Evolutionary conservation across 2,113 vertebrate species (phyloP).

Genomic region (Clinocottus analis): DNA sequence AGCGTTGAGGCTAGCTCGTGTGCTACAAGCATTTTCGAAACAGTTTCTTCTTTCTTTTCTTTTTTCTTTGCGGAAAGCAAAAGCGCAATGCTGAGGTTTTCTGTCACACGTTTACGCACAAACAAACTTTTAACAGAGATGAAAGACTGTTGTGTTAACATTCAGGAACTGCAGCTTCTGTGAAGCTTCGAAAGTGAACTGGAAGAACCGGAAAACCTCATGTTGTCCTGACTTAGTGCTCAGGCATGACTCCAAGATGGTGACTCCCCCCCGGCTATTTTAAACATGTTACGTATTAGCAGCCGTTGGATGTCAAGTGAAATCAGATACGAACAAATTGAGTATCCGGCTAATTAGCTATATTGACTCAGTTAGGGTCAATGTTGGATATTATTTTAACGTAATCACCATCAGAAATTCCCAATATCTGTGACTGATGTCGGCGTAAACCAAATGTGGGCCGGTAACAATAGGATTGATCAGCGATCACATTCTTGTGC

Average conservation of each 20-base stretch:
- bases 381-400: background rate
- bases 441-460: background rate
- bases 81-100: background rate
- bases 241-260: background rate
- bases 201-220: slow-evolving; percentile 2
- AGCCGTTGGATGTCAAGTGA: background rate
- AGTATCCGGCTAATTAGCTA: background rate
- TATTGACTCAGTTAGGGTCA: background rate
- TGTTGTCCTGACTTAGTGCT: background rate
- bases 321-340: background rate
- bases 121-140: background rate
- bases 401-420: background rate
- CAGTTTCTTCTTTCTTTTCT: background rate
- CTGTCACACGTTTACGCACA: background rate
- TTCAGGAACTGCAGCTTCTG: background rate
- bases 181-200: background rate
- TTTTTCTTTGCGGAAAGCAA: background rate
- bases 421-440: background rate
- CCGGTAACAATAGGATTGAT: background rate
- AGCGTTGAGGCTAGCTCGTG: background rate
- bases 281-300: background rate
- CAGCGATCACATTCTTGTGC: background rate
- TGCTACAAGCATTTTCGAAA: background rate
- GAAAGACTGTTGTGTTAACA: background rate
- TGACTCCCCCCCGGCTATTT: background rate